These are phyloP conservation scores for Strix uralensis DNA, from an alignment of 2,113 vertebrate species.

Conservation along the genomic window DNA sequence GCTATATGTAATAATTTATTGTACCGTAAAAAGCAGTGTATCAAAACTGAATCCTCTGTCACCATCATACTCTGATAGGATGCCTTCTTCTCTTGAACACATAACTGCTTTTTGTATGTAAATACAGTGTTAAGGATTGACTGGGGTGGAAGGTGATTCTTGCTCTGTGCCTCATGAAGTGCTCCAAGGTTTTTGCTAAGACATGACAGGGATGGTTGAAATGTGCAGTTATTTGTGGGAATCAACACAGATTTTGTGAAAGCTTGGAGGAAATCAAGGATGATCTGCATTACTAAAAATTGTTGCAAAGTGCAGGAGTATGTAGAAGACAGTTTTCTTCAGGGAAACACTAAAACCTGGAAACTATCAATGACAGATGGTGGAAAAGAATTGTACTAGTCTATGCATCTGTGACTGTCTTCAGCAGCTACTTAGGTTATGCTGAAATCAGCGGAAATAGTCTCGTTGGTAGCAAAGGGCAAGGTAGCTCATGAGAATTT, in stretches of 20 bases:
- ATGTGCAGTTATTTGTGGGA: neutral
- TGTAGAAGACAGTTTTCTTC: neutral
- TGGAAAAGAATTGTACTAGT: neutral
- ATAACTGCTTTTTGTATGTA: neutral
- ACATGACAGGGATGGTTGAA: neutral
- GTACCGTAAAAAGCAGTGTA: accelerated
- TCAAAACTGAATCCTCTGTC: neutral
- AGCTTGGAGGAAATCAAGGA: neutral
- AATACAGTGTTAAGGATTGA: neutral
- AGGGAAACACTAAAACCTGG: neutral
- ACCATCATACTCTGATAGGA: neutral
- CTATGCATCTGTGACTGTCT: neutral
- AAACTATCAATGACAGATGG: neutral
- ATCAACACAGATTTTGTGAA: neutral
- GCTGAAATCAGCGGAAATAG: neutral
- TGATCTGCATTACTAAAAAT: neutral
- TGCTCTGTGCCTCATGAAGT: neutral
- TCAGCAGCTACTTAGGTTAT: neutral
- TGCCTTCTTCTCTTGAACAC: neutral
- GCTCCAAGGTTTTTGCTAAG: neutral
- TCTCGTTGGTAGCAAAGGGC: neutral
- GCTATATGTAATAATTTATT: neutral
- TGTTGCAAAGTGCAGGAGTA: neutral
- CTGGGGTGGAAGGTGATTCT: neutral
- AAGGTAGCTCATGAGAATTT: neutral